phyloP scores from a whole-genome alignment of 2,888 invertebrate species.

The Anthrax anthrax region DNA sequence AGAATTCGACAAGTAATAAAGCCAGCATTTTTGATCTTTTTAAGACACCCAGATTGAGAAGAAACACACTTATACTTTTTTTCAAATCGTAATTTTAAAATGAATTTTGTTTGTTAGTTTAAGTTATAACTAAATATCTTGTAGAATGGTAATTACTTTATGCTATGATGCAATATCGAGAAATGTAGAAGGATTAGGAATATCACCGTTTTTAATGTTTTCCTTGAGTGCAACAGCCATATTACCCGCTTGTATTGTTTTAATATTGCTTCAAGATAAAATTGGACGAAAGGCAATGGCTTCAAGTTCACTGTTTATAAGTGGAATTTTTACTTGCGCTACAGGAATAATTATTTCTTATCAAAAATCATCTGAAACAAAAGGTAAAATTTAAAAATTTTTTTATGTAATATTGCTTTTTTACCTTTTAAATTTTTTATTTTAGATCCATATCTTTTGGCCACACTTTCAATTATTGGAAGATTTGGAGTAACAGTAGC shows the following conservation, averaged over 20 bases:
- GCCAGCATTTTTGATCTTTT: conserved; percentile 37
- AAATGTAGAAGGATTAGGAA: conserved; percentile 40
- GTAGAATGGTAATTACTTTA: conserved; percentile 41
- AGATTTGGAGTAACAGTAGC: conserved; percentile 42
- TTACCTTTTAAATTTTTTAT: too few species aligned
- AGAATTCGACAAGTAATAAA: conserved; percentile 5
- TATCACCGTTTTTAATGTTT: conserved; percentile 41
- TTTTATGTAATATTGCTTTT: too few species aligned
- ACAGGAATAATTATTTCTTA: conserved; percentile 35
- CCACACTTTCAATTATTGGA: conserved; percentile 37
- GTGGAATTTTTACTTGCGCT: conserved; percentile 37
- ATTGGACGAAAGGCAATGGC: conserved; percentile 41
- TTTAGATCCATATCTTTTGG: conserved; percentile 26
- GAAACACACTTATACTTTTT: conserved; percentile 39
- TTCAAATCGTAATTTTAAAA: conserved; percentile 38
- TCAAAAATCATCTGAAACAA: too few species aligned
- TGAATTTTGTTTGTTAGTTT: neutral
- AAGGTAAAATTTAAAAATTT: too few species aligned
- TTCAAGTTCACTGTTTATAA: conserved; percentile 37
- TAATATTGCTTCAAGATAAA: conserved; percentile 27
- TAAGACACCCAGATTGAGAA: conserved; percentile 38
- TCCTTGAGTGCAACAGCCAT: conserved; percentile 39
- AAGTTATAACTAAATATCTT: conserved; percentile 3
- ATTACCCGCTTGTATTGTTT: conserved; percentile 35
- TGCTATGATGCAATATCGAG: conserved; percentile 43